Conservation (phyloP, 2,113 vertebrate genomes). For the Ochotona princeps region DNA sequence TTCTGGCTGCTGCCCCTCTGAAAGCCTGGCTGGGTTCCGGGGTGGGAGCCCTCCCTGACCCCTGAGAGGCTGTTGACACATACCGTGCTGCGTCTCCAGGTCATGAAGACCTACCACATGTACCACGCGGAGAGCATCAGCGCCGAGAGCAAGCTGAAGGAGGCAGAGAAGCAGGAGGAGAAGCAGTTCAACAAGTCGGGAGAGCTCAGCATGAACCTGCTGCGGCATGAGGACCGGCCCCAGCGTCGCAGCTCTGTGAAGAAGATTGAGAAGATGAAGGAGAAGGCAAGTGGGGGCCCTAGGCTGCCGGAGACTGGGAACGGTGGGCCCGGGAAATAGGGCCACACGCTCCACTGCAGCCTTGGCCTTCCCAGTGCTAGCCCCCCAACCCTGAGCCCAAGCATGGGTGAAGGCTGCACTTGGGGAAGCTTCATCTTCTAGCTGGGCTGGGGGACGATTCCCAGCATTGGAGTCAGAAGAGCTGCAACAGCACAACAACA, state of each 20-base stretch:
- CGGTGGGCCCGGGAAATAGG: too few species aligned
- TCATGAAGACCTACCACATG: slow-evolving; percentile 99
- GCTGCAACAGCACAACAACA: neutral
- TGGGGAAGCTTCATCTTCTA: neutral
- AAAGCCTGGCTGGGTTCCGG: neutral
- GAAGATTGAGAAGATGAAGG: slow-evolving; percentile 96
- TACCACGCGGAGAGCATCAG: slow-evolving; percentile 97
- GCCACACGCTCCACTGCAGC: neutral
- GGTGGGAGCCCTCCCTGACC: too few species aligned
- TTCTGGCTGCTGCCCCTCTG: neutral
- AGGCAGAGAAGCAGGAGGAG: slow-evolving; percentile 98
- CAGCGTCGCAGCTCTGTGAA: slow-evolving; percentile 96
- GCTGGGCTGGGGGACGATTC: neutral
- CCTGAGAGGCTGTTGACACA: neutral
- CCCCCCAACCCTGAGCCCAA: too few species aligned
- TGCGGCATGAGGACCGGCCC: slow-evolving; percentile 94
- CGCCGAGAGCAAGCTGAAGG: slow-evolving; percentile 97
- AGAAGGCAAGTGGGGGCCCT: slow-evolving; percentile 84
- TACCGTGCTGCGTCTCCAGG: slow-evolving; percentile 83
- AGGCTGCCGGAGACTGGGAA: accelerated
- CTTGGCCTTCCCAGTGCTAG: accelerated
- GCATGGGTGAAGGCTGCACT: neutral
- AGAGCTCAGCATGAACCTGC: slow-evolving; percentile 91
- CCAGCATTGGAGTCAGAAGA: neutral
- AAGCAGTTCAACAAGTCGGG: slow-evolving; percentile 96